A percentile compares a stretch with the other conserved stretches of the same genome.
Conservation (phyloP, 2,888 invertebrate genomes). For the Himalopsyche kuldschensis region DNA sequence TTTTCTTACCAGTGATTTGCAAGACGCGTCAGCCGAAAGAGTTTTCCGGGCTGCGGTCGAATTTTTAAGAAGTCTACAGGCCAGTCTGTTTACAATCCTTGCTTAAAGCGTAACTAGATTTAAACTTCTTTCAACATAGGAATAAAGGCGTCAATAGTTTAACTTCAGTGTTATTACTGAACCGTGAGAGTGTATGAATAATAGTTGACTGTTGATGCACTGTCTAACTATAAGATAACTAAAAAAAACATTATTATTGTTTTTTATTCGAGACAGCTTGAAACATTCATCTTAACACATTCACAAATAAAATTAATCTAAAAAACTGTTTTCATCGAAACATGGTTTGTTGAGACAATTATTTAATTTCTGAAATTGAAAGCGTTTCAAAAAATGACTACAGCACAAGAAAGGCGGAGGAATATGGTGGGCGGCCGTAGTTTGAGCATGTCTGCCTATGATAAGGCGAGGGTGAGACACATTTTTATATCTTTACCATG, state of each 20-base stretch:
- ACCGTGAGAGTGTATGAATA: neutral
- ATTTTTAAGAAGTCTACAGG: neutral
- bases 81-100: slow-evolving; percentile 15
- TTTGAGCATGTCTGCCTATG: slow-evolving; percentile 31
- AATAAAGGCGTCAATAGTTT: neutral
- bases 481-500: slow-evolving; percentile 61
- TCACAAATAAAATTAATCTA: neutral
- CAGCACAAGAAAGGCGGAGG: slow-evolving; percentile 30
- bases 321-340: neutral
- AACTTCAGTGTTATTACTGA: neutral
- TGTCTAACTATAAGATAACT: neutral
- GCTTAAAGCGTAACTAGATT: neutral
- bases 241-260: neutral
- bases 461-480: slow-evolving; percentile 53
- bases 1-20: neutral
- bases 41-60: neutral
- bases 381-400: slow-evolving; percentile 22
- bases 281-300: too few species aligned
- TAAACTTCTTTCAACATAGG: neutral
- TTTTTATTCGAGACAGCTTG: neutral
- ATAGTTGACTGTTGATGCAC: neutral
- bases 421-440: slow-evolving; percentile 36
- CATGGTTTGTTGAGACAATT: neutral
- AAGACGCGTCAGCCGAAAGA: slow-evolving; percentile 1
- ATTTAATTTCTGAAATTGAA: neutral